These are phyloP conservation scores for Falcunculus frontatus DNA, from an alignment of 2,113 vertebrate genomes.

Conservation along the genomic window DNA sequence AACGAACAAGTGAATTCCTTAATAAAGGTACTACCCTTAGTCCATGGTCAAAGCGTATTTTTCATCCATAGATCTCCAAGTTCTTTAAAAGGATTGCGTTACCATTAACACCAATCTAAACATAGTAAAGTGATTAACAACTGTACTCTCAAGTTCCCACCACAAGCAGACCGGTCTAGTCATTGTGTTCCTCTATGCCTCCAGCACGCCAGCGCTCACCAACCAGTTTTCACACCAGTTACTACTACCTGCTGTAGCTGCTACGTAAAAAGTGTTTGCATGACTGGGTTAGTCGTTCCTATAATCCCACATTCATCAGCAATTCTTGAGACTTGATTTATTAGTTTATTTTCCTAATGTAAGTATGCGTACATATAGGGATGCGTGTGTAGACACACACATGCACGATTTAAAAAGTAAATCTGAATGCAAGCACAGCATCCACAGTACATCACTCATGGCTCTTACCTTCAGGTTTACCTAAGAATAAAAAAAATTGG, in stretches of 20 bases:
- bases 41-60: background rate
- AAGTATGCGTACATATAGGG: background rate
- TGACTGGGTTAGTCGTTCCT: background rate
- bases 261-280: background rate
- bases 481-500: slow-evolving; percentile 39
- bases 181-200: background rate
- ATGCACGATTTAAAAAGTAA: background rate
- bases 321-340: background rate
- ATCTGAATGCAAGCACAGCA: background rate
- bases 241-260: background rate
- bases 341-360: background rate
- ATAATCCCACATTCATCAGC: background rate
- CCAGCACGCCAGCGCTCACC: background rate
- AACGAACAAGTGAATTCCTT: background rate
- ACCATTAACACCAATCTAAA: background rate
- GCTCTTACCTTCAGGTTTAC: slow-evolving; percentile 73
- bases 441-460: background rate
- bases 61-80: background rate
- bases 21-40: background rate
- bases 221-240: background rate
- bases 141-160: background rate
- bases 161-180: background rate
- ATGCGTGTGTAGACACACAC: background rate
- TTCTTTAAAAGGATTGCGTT: background rate
- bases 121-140: background rate